Evolutionary conservation across 2,888 invertebrate species (phyloP), one percentile per base, ranked within the genome.

Genomic region (Patella pellucida): DNA sequence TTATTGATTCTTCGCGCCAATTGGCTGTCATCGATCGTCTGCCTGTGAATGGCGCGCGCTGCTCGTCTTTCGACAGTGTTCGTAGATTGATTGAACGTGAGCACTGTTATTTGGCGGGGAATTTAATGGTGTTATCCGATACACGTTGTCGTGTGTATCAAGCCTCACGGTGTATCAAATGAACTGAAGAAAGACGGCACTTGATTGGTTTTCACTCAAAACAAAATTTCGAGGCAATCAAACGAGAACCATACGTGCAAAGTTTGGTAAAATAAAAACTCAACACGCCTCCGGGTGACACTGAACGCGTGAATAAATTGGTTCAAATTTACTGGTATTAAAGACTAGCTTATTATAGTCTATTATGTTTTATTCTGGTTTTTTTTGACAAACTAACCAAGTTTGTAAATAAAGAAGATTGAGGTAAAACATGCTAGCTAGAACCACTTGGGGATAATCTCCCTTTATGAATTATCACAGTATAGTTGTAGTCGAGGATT

Each of bases 171-270:
- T 62, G 62, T 62, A 62, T 62, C 62, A 62, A 62, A 62, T 15
- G 19, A 12, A 62, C 19, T 62, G 62, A 16, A 19, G 23, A 62
- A 62, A 62, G 62, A 62, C 62, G 62, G 62, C 62, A 62, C 4
- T 62, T 62, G 62, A 62, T 62, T 62, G 62, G 62, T 62, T 62
- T 62, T 23, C 7, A 1, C 62, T 62, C 62, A 62, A 62, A 62
- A 62, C 19, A 62, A 62, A 62, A 62, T 62, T 62, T 62, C n/a
- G 62, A 62, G 62, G 62, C 62, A 62, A 62, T 62, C 62, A 62
- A 62, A 62, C 62, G 62, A 62, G 62, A 62, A 19, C 23, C 23
- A 19, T 62, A 62, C 62, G 62, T 62, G 62, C 23, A 23, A 62
- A 62, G 7, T 62, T 16, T 19, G 62, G 41, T 41, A 62, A 62